These are phyloP conservation scores for Callipepla squamata DNA, from an alignment of 2,113 vertebrate species.

Conservation along the genomic window DNA sequence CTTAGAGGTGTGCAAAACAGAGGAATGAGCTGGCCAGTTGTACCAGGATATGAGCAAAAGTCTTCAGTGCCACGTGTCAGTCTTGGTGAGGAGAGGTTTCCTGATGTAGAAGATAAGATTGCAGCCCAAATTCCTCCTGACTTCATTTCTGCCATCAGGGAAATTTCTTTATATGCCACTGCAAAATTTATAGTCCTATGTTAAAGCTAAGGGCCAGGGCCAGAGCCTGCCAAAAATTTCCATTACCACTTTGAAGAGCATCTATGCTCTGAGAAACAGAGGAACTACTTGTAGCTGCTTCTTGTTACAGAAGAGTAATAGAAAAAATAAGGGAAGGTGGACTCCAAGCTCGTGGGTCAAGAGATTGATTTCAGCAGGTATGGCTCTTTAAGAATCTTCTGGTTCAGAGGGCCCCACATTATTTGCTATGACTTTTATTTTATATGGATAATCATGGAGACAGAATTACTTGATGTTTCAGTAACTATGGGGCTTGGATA, in stretches of 20 bases:
- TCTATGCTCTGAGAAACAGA: neutral
- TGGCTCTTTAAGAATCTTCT: neutral
- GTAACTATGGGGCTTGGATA: neutral
- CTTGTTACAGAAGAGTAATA: rapidly evolving
- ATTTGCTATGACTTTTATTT: neutral
- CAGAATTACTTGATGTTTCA: neutral
- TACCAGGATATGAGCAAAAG: neutral
- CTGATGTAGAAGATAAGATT: neutral
- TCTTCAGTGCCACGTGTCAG: neutral
- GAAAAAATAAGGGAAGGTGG: neutral
- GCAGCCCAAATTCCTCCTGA: neutral
- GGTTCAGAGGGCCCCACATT: neutral
- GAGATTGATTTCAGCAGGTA: neutral
- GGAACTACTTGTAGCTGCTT: neutral
- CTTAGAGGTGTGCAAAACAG: neutral
- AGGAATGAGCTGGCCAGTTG: neutral
- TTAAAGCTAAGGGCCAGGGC: neutral
- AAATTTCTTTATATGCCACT: neutral
- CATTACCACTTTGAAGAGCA: neutral
- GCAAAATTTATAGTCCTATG: neutral
- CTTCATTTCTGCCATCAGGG: neutral
- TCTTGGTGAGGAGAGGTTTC: neutral
- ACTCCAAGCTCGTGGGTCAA: rapidly evolving
- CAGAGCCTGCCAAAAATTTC: neutral
- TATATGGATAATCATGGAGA: neutral